A percentile compares a stretch with the other conserved stretches of the same genome.
Conservation (phyloP, 1,140 invertebrate species). For the Chionoecetes opilio region DNA sequence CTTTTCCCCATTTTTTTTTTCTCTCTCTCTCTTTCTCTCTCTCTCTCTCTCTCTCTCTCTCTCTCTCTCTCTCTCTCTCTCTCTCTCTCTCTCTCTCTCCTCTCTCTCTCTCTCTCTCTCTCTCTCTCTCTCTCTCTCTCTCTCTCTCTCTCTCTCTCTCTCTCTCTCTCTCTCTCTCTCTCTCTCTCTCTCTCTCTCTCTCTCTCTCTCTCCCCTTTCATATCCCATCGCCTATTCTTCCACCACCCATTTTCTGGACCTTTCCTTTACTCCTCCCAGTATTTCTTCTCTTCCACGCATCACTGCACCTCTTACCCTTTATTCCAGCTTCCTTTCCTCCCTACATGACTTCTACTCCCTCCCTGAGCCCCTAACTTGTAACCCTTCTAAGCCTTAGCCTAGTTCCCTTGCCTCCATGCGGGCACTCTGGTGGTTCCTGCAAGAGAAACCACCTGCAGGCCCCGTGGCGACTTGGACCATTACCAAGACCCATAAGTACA, state of each 20-base stretch:
- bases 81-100: no score
- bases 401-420: background rate
- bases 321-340: no score
- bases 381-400: background rate
- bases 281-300: no score
- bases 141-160: constrained; percentile 31
- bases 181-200: constrained; percentile 17
- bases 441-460: background rate
- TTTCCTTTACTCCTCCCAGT: no score
- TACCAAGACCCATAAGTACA: background rate
- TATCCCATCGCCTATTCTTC: background rate
- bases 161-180: constrained; percentile 35
- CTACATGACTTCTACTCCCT: no score
- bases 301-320: no score
- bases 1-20: no score
- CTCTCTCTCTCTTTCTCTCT: no score
- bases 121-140: background rate
- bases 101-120: background rate
- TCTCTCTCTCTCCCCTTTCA: background rate
- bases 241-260: background rate
- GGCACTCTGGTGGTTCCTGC: background rate
- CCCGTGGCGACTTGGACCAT: background rate
- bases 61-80: no score
- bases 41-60: no score
- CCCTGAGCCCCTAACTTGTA: no score